These are phyloP conservation scores for Diceros bicornis DNA, from an alignment of 2,797 vertebrate genomes.

Conservation along the genomic window DNA sequence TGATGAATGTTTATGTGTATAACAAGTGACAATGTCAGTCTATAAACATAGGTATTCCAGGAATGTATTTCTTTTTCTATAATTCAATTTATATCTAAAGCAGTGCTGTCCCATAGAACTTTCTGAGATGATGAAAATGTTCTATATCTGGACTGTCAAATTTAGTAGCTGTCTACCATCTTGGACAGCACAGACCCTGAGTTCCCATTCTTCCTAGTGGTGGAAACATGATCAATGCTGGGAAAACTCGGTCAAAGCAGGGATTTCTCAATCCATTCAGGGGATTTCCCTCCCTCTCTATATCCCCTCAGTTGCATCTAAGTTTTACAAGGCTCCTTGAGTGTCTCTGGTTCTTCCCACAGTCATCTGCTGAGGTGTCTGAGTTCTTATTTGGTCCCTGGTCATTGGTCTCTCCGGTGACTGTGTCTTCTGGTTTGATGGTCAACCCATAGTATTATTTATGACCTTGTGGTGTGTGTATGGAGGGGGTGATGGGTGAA, in stretches of 20 bases:
- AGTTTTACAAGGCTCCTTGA: background rate
- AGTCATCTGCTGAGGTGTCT: background rate
- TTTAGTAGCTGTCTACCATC: background rate
- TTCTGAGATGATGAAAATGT: background rate
- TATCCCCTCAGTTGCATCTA: background rate
- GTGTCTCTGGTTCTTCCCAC: background rate
- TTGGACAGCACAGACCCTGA: background rate
- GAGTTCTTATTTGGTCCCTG: background rate
- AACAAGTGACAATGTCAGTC: background rate
- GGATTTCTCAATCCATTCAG: background rate
- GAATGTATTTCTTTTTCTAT: background rate
- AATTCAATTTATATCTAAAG: background rate
- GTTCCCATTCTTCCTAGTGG: background rate
- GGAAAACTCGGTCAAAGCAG: background rate
- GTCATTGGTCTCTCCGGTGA: background rate
- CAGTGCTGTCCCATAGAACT: background rate
- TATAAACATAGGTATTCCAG: background rate
- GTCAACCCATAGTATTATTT: background rate
- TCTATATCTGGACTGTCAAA: background rate
- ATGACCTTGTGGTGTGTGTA: background rate
- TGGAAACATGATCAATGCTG: background rate
- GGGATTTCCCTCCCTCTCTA: background rate
- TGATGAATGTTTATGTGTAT: background rate
- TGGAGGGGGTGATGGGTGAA: background rate
- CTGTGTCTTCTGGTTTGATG: background rate